Percentiles rank a stretch among this genome's conserved stretches.
phyloP scores from a whole-genome alignment of 2,113 vertebrate genomes.

The Gorsachius goisagi region DNA sequence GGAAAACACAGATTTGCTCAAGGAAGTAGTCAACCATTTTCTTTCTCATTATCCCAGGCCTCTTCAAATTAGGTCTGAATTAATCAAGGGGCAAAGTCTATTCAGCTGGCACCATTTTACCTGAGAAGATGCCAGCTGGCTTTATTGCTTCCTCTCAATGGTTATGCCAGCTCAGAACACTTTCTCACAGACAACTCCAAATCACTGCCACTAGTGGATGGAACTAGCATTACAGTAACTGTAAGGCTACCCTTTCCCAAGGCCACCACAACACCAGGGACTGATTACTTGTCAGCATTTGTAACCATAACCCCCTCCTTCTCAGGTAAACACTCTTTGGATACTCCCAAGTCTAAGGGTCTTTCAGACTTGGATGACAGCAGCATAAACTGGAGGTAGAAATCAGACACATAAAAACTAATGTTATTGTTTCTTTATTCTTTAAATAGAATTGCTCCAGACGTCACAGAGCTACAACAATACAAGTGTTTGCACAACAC shows the following conservation, averaged over 20 bases:
- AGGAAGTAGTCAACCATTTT: not conserved
- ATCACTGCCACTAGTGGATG: not conserved
- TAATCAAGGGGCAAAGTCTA: not conserved
- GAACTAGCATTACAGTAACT: not conserved
- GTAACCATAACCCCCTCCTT: not conserved
- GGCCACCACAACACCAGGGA: not conserved
- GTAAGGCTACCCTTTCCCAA: not conserved
- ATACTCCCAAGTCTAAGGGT: not conserved
- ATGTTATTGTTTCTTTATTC: slow-evolving; percentile 19
- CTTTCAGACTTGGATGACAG: not conserved
- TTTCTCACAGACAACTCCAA: not conserved
- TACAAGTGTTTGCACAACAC: not conserved
- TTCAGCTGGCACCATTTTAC: not conserved
- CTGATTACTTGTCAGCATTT: not conserved
- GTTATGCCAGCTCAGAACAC: not conserved
- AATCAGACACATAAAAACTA: not conserved
- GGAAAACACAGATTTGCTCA: not conserved
- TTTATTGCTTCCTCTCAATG: not conserved
- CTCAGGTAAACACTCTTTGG: not conserved
- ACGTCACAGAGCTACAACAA: slow-evolving; percentile 9
- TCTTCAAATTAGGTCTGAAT: not conserved
- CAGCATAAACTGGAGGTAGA: not conserved
- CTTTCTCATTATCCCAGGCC: not conserved
- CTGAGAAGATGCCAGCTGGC: not conserved
- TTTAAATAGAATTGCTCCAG: slow-evolving; percentile 28